Percentiles rank a stretch among this genome's conserved stretches.
phyloP scores from a whole-genome alignment of 2,888 invertebrate genomes.

The Caenorhabditis angaria region DNA sequence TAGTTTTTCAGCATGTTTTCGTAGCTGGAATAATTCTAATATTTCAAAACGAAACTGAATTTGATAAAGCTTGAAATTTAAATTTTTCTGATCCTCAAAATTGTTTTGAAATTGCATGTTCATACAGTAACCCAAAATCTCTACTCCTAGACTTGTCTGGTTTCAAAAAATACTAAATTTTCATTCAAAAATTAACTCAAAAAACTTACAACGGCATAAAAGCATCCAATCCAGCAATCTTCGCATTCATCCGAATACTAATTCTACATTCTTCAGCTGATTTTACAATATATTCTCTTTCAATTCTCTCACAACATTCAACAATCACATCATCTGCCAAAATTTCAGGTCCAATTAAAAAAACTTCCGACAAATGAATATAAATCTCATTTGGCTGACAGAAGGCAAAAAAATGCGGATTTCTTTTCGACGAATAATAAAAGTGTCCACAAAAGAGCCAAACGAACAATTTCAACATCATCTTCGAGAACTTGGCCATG shows the following conservation, averaged over 20 bases:
- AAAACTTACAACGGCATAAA: constrained; percentile 66
- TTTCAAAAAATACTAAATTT: not conserved
- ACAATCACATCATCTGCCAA: constrained; percentile 52
- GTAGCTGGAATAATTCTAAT: constrained; percentile 48
- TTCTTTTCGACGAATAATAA: constrained; percentile 48
- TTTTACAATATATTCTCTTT: constrained; percentile 47
- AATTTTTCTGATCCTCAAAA: too few relatives aligned
- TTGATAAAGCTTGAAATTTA: not conserved
- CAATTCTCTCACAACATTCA: constrained; percentile 37
- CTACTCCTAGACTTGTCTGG: too few relatives aligned
- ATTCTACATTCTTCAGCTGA: constrained; percentile 47
- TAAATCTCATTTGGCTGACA: constrained; percentile 58
- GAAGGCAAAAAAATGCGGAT: constrained; percentile 53
- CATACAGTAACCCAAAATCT: constrained; percentile 7
- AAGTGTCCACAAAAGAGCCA: constrained; percentile 63
- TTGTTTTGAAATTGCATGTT: constrained; percentile 13
- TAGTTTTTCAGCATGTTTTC: constrained; percentile 61
- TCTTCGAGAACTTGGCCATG: constrained; percentile 43
- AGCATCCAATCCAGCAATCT: constrained; percentile 63
- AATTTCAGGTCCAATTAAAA: constrained; percentile 45
- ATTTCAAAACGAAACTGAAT: not conserved
- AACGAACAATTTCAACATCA: constrained; percentile 65
- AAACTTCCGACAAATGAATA: constrained; percentile 42
- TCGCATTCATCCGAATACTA: constrained; percentile 44
- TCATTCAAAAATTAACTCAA: not conserved